Conservation (phyloP, 2,888 invertebrate species). For the Drosophila suboccidentalis region DNA sequence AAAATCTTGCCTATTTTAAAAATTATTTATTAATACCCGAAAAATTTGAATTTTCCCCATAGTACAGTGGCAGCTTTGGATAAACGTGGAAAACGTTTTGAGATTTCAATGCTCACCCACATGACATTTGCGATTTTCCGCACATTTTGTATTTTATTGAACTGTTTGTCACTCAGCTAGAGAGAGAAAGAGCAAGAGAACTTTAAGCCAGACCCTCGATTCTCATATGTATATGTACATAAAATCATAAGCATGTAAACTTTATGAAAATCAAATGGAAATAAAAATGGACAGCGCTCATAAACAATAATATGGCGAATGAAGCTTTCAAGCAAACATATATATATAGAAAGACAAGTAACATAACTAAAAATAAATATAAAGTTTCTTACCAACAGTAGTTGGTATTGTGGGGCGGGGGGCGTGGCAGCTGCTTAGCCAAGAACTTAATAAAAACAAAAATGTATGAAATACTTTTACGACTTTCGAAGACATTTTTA, state of each 20-base stretch:
- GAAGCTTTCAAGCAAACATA: conserved; percentile 45
- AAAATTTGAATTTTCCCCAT: too few relatives aligned
- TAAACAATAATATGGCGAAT: conserved; percentile 74
- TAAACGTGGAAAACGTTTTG: conserved; percentile 71
- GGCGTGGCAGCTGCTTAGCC: conserved; percentile 49
- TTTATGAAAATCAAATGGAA: conserved; percentile 81
- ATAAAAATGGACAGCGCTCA: conserved; percentile 76
- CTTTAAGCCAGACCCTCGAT: conserved; percentile 39
- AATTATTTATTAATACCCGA: too few relatives aligned
- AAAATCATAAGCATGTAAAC: conserved; percentile 72
- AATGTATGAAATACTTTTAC: conserved; percentile 82
- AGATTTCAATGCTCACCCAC: conserved; percentile 60
- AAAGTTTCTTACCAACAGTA: conserved; percentile 17
- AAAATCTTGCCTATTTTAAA: too few relatives aligned
- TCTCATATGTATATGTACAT: conserved; percentile 17
- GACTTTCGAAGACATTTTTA: conserved; percentile 82
- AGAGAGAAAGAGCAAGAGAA: neutral
- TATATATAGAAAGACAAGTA: conserved; percentile 26
- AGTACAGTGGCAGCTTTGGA: conserved; percentile 17
- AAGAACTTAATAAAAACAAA: conserved; percentile 76
- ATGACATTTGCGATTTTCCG: conserved; percentile 83
- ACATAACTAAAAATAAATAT: conserved; percentile 48
- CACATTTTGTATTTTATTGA: conserved; percentile 83
- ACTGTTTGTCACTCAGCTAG: conserved; percentile 72
- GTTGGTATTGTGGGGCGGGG: neutral